Base-by-base conservation (phyloP, 2,888 invertebrate species). In the Ormia ochracea region DNA sequence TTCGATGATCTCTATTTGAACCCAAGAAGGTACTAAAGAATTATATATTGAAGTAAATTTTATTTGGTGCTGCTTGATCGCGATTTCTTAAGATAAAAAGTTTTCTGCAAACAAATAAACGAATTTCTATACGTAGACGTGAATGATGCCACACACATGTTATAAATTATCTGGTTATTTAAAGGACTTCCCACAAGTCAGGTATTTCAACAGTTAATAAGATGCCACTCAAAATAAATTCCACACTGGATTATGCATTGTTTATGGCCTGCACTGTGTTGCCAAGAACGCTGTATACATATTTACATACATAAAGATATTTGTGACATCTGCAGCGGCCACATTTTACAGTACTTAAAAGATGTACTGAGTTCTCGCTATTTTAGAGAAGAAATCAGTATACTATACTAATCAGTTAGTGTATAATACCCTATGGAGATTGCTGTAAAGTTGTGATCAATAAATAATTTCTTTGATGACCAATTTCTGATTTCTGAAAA, bases 161-260 rank as follows among this genome's bases (percentile, higher is more conserved):
- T 56, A 56, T 23, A 12, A n/a, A 10, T 17, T 43, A 10, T 43
- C 54, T 33, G 28, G 14, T 28, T 50, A 41, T 56, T 26, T n/a
- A 14, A 56, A 52, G 43, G 45, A 43, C 36, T 28, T 14, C 43
- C 33, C 19, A 38, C 6, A 33, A 9, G 19, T 70, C 19, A 21
- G 17, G 61, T 38, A 75, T 75, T 70, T 80, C 54, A 80, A 68
- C 75, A 80, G 75, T 66, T 75, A 80, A 80, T 75, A 61, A 43
- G 65, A 79, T 66, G 66, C 75, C 21, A 59, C 52, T 75, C 50
- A 69, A 73, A 66, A 78, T 66, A 68, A 26, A 74, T 54, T 50
- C 66, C 56, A 33, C 74, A 69, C 21, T 45, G 59, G 58, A 78
- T 74, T 74, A 69, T 63, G 48, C 10, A 65, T 58, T 58, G 48